Base-by-base conservation (phyloP, 2,888 invertebrate genomes). In the Orthosia gothica region DNA sequence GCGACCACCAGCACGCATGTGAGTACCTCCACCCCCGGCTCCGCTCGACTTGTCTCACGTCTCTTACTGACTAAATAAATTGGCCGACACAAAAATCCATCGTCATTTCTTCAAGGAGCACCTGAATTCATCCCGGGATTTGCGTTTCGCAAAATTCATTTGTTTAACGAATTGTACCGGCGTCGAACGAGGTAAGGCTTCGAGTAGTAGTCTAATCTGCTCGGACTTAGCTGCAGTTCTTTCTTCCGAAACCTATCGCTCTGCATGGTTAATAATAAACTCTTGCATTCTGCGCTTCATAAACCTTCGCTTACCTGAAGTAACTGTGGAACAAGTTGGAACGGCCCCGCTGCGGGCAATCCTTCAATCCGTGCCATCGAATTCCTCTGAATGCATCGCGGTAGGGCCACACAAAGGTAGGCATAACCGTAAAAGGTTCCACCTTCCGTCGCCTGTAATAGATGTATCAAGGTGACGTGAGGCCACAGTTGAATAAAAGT, bases 1-100 rank as follows among this genome's bases (percentile, higher is more conserved):
- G 89, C 88, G 93, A 94, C 88, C 94, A 93, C 75, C 91, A 92
- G 86, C 89, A 95, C 90, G 89, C 95, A 89, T 95, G 95, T 95
- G 93, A 95, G 95, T 95, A 94, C 79, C 52, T 66, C 74, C 65
- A 69, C 70, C 64, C 62, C 78, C 84, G 78, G 76, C 71, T 70
- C 68, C 62, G 70, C 74, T 49, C 63, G 26, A 61, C 54, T 49
- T 66, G 55, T 23, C 63, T 32, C 16, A 45, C 40, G 64, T 58
- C 52, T 58, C 58, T 9, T 47, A 70, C 26, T 16, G 18, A 49
- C 50, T 40, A 1, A 77, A 32, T 16, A 20, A 9, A 47, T 20
- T 13, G n/a, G 16, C 50, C 54, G 61, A 32, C 49, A 58, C 15
- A 52, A 18, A 62, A 82, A 23, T 40, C 49, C 18, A 26, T 20